Evolutionary conservation across 2,888 invertebrate genomes (phyloP), one percentile per base, ranked within the genome.

Genomic region (Portevinia maculata): DNA sequence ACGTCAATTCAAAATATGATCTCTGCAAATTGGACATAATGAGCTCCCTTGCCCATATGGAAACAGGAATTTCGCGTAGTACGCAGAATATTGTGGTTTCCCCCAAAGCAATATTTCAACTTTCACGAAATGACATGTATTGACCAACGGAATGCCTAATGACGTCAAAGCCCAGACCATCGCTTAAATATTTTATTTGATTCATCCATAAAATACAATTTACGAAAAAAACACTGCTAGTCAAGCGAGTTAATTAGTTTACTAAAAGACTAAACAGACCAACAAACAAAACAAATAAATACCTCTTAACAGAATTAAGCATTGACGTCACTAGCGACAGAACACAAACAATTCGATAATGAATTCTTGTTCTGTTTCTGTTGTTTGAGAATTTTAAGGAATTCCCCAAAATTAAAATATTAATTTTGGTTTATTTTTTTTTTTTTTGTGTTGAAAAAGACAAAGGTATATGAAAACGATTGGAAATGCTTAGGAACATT

Each of bases 1-100:
- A 71, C 65, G 78, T 71, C 71, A 78, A 71, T 71, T 78, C 59
- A 71, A 71, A n/a, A 78, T 78, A 37, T 65, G 46, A 55, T 41
- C 46, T 53, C 50, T n/a, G 9, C 28, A 34, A 37, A 53, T 32
- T 60, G 50, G 17, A 32, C 13, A 32, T 52, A 19, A 53, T 46
- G 19, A 30, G 32, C 15, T 55, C 28, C 19, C n/a, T n/a, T n/a
- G n/a, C 9, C 8, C 34, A 21, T 30, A 24, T 3, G 13, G n/a
- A n/a, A n/a, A n/a, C 15, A 3, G 17, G 9, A 15, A 30, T 30
- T 32, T 52, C 19, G 57, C 24, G 41, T 39, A 57, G 9, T 55
- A 44, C 9, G 4, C 37, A 57, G 30, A 57, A 57, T 44, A 9
- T 44, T 32, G 41, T 44, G 19, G 17, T 24, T 60, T 60, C 17